Conservation (phyloP, 2,113 vertebrate species). For the Semnornis frantzii region DNA sequence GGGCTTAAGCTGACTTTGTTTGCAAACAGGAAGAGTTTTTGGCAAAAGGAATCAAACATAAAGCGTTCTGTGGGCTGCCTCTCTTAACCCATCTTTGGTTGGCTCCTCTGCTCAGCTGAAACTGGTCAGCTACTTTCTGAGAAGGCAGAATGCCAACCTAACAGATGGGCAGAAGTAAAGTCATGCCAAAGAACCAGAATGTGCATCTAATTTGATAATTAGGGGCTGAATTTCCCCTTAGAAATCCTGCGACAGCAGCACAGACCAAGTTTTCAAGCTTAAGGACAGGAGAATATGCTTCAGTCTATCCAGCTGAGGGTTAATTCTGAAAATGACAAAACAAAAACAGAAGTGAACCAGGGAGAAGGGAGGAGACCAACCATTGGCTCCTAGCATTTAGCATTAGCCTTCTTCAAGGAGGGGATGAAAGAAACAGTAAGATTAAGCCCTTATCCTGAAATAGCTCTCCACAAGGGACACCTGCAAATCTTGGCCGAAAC, state of each 20-base stretch:
- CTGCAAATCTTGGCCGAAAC: slow-evolving; percentile 48
- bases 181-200: slow-evolving; percentile 62
- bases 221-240: slow-evolving; percentile 45
- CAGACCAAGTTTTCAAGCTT: slow-evolving; percentile 12
- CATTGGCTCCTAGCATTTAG: neutral
- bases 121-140: slow-evolving; percentile 34
- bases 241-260: neutral
- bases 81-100: slow-evolving; percentile 60
- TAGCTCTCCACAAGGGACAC: slow-evolving; percentile 47
- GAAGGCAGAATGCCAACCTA: slow-evolving; percentile 45
- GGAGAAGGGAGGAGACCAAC: neutral
- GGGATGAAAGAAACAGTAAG: slow-evolving; percentile 4
- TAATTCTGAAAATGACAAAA: neutral
- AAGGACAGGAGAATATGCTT: slow-evolving; percentile 13
- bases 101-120: slow-evolving; percentile 48
- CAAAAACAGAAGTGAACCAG: neutral
- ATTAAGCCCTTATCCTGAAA: slow-evolving; percentile 49
- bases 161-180: slow-evolving; percentile 58
- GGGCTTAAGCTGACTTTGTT: slow-evolving; percentile 67
- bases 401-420: slow-evolving; percentile 11
- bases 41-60: slow-evolving; percentile 31
- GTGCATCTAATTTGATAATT: slow-evolving; percentile 69
- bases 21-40: slow-evolving; percentile 69
- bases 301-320: neutral
- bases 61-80: slow-evolving; percentile 43